Evolutionary conservation across 2,888 invertebrate species (phyloP), one percentile per base, ranked within the genome.

Genomic region (Cosmopolites sordidus): DNA sequence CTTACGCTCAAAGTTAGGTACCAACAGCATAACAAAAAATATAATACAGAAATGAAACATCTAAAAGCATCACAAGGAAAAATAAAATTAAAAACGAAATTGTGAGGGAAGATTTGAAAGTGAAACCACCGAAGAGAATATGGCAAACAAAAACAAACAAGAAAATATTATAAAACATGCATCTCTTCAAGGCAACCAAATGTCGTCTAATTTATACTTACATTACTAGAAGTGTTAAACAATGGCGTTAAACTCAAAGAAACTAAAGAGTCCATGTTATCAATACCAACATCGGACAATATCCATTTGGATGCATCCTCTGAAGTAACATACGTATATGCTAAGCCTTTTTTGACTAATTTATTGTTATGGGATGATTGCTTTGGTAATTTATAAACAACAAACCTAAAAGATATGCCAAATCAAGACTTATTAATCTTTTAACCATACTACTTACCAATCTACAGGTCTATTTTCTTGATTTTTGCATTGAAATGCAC

Each of bases 341-440:
- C 84, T 9, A 82, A 72, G 0, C 92, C 91, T 73, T 46, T 76
- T 76, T 50, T 82, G 75, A 63, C 51, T 14, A 79, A 64, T 0
- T 77, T 73, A 64, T 80, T 54, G 3, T 17, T 79, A 58, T 78
- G 77, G 63, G 83, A 77, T 37, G 63, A 54, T 42, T 54, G 46
- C 62, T 79, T 79, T 1, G 90, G 91, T 56, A 91, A 68, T 74
- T 93, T 93, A 72, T 92, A 92, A 17, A 86, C 74, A 62, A 89
- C 84, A 73, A 83, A 93, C 93, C 92, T 93, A 55, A 3, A 41
- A 41, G 3, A 17, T 8, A 41, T 15, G 8, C 22, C 3, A 16
- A n/a, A n/a, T n/a, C n/a, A n/a, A n/a, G n/a, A n/a, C n/a, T n/a
- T n/a, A n/a, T n/a, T 41, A 40, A 16, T 40, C 9, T 37, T 14